These are phyloP conservation scores for Brachymystax lenok DNA, from an alignment of 2,797 vertebrate species.

Conservation along the genomic window DNA sequence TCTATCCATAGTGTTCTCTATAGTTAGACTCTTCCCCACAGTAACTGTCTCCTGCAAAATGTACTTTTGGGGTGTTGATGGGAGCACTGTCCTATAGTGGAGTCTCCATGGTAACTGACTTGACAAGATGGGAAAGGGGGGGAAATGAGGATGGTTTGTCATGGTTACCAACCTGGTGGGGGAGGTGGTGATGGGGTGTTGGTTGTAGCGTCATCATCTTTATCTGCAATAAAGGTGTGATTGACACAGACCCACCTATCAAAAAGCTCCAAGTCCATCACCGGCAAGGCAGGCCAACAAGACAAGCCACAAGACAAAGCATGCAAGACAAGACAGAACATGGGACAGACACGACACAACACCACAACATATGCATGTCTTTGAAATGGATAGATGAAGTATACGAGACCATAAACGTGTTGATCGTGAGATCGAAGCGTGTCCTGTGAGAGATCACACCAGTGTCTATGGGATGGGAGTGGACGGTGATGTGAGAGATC, in stretches of 20 bases:
- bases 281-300: slow-evolving; percentile 57
- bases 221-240: slow-evolving; percentile 80
- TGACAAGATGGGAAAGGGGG: slow-evolving; percentile 13
- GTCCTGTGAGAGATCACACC: slow-evolving; percentile 10
- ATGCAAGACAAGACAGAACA: slow-evolving; percentile 44
- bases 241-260: slow-evolving; percentile 74
- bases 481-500: slow-evolving; percentile 11
- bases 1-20: not conserved
- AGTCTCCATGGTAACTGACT: slow-evolving; percentile 20
- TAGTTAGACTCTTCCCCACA: not conserved
- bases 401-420: slow-evolving; percentile 12
- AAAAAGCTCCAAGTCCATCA: slow-evolving; percentile 64
- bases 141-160: slow-evolving; percentile 31
- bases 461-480: slow-evolving; percentile 1
- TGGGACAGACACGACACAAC: not conserved
- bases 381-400: slow-evolving; percentile 22
- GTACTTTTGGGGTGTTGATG: slow-evolving; percentile 3
- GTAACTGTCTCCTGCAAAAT: not conserved
- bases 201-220: slow-evolving; percentile 68
- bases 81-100: slow-evolving; percentile 3
- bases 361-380: slow-evolving; percentile 44
- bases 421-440: slow-evolving; percentile 1
- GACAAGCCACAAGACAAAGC: slow-evolving; percentile 41
- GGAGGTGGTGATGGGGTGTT: slow-evolving; percentile 69
- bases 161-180: slow-evolving; percentile 77